Conservation (phyloP, 2,113 vertebrate species). For the Seriola rivoliana region DNA sequence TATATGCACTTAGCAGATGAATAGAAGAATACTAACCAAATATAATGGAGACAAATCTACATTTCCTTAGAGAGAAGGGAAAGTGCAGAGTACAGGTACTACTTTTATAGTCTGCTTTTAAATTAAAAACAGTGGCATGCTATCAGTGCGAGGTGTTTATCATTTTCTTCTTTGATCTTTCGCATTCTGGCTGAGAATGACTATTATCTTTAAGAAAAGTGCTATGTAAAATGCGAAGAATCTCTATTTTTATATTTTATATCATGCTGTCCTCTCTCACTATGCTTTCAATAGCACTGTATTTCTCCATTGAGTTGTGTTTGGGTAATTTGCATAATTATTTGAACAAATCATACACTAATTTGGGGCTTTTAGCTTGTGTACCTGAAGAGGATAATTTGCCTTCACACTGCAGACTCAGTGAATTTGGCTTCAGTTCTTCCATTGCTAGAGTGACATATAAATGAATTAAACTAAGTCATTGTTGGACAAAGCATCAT, state of each 20-base stretch:
- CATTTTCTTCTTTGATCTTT: neutral
- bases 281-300: conserved; percentile 17
- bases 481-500: conserved; percentile 30
- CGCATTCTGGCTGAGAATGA: conserved; percentile 11
- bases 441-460: conserved; percentile 10
- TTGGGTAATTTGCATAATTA: conserved; percentile 45
- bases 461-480: conserved; percentile 36
- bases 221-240: neutral
- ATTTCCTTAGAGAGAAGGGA: conserved; percentile 46
- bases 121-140: conserved; percentile 18
- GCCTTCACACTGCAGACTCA: conserved; percentile 29
- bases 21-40: conserved; percentile 27
- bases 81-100: conserved; percentile 34
- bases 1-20: conserved; percentile 16
- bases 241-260: neutral
- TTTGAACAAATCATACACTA: conserved; percentile 39
- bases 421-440: conserved; percentile 40
- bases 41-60: conserved; percentile 27
- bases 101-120: conserved; percentile 7
- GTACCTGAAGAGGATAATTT: conserved; percentile 61
- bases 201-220: neutral
- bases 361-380: conserved; percentile 62
- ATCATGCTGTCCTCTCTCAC: neutral
- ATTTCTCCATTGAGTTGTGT: conserved; percentile 18
- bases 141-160: conserved; percentile 7